Base-by-base conservation (phyloP, 2,113 vertebrate species). In the Cyprinodon brontotheroides region DNA sequence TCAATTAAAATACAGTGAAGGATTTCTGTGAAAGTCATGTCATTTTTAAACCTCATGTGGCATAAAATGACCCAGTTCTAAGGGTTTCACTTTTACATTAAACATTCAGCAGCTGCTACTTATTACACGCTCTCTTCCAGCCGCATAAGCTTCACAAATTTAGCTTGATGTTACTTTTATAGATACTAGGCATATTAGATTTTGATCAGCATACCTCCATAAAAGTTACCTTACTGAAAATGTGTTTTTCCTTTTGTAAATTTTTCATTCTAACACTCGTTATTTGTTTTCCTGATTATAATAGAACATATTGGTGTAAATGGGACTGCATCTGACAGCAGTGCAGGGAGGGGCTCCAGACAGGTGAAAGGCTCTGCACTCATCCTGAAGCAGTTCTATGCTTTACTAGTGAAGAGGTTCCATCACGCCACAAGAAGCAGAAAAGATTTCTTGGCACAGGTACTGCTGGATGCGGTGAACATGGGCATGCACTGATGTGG, bases 391-490 rank as follows among this genome's bases (percentile, higher is more conserved):
- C 97, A 99, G 62, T 93, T 97, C 74, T 92, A 95, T 40, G 98
- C 97, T 0, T 93, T 98, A 86, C 90, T 99, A 14, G 92, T 97
- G 74, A 99, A 99, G 91, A 92, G 98, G 29, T 95, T 97, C 70
- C 94, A 96, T 50, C 98, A 95, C 0, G 74, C 96, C 0, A 89
- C 82, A 10, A 94, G 97, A 68, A 99, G 97, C 91, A 82, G 84
- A 70, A 97, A 96, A 81, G 98, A 98, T 89, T 98, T 99, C 89
- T 76, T 99, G 65, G 96, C 97, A 1, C 98, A 99, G 96, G 97
- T 98, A 65, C 38, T 11, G 36, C 50, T 57, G 7, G 50, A 20
- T 14, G 17, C 9, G 8, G 50, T n/a, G 50, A 57, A 57, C 50
- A n/a, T 9, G 17, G 50, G 10, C 17, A 57, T 57, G 7, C 50